Evolutionary conservation across 2,797 vertebrate species (phyloP).

Genomic region (Sebastes oblongus): DNA sequence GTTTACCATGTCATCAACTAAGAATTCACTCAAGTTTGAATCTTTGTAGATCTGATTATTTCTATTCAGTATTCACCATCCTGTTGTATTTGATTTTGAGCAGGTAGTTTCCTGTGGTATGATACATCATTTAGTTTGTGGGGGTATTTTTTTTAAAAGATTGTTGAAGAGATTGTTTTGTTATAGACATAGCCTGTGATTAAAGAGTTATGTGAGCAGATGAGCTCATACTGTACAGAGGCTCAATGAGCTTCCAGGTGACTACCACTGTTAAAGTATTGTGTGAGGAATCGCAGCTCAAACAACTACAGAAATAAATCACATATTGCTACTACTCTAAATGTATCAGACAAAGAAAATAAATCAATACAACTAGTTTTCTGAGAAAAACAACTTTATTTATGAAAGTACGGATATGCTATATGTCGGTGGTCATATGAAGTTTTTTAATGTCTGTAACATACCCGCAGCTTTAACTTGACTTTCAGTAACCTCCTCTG

Average conservation of each 20-base stretch:
- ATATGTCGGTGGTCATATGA: background rate
- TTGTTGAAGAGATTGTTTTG: conserved; percentile 12
- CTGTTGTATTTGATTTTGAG: background rate
- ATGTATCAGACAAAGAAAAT: background rate
- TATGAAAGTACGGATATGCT: background rate
- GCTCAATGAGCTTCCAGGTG: background rate
- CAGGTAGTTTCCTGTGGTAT: background rate
- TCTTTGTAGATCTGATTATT: conserved; percentile 10
- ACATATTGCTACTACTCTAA: background rate
- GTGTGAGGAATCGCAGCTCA: background rate
- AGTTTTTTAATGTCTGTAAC: background rate
- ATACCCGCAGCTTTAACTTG: background rate
- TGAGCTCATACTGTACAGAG: background rate
- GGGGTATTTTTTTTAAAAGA: background rate
- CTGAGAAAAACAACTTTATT: conserved; percentile 30
- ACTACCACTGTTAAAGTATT: background rate
- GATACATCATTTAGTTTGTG: background rate
- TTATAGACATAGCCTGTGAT: conserved; percentile 27
- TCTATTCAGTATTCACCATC: background rate
- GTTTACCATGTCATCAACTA: background rate
- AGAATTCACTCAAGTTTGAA: background rate
- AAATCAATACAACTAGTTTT: background rate
- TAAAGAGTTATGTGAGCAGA: background rate
- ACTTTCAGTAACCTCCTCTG: background rate
- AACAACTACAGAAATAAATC: background rate